Evolutionary conservation across 2,113 vertebrate genomes (phyloP), one percentile per base, ranked within the genome.

Genomic region (Ictalurus furcatus): DNA sequence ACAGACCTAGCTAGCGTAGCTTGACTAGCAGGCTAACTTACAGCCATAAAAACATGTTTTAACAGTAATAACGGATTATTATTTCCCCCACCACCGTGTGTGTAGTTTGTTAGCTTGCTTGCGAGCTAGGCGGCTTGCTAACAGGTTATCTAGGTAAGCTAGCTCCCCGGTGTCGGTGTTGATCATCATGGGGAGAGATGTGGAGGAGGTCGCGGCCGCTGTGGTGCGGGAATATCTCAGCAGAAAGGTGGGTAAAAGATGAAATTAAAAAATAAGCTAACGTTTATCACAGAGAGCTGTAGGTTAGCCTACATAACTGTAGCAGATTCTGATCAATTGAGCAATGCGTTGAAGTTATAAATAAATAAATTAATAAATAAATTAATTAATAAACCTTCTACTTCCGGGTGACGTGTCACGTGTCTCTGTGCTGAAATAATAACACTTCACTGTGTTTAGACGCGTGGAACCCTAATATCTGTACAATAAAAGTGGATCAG

Each of bases 161-260:
- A 6, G 12, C n/a, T 76, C 34, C 37, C 54, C 30, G 30, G 56
- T 21, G 79, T 16, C 0, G 56, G 58, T 83, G 37, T 30, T 34
- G 80, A 21, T 67, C 84, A 88, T 76, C 76, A 97, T 98, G 97
- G 95, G 94, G 79, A 91, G 87, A 63, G 92, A 94, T 23, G 96
- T 97, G 88, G 96, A 97, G 92, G 97, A 97, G 86, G 96, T 98
- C 88, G 96, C 98, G 48, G 96, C 97, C 19, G 97, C 98, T 0
- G 94, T 99, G 88, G 97, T 99, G 76, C 94, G 98, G 88, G 98
- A 99, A 91, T 99, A 97, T 91, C 96, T 99, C 90, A 98, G 95
- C 90, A 95, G 97, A 90, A 99, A 99, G 97, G 98, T 96, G 81
- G 91, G 91, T 90, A 25, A 21, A 30, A 54, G 11, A 69, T 6